Evolutionary conservation across 1,140 invertebrate genomes (phyloP).

Genomic region (Hormaphis cornu): DNA sequence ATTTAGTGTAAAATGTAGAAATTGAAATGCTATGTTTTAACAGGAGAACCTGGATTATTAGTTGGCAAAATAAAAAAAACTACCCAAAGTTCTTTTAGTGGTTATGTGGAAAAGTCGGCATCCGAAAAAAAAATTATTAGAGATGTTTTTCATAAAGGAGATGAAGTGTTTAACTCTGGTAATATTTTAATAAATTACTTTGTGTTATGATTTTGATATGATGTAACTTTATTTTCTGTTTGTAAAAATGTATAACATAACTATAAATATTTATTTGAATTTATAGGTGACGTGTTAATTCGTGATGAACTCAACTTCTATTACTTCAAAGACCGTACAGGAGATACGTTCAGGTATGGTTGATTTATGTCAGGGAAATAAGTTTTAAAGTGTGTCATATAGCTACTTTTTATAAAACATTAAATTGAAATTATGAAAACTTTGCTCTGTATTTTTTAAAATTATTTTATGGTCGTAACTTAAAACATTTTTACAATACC

Average conservation of each 20-base stretch:
- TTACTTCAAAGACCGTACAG: conserved; percentile 91
- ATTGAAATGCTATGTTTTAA: no score
- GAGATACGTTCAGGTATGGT: conserved; percentile 78
- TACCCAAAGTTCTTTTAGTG: conserved; percentile 57
- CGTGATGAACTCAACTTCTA: conserved; percentile 87
- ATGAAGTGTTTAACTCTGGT: conserved; percentile 80
- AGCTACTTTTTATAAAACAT: no score
- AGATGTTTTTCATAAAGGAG: conserved; percentile 78
- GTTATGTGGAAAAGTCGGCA: conserved; percentile 82
- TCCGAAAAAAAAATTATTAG: conserved; percentile 83
- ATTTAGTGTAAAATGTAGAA: no score
- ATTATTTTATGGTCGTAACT: no score
- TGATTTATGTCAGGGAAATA: not conserved
- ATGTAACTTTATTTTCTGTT: not conserved
- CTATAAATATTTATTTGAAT: conserved; percentile 34
- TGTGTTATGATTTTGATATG: not conserved
- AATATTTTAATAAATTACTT: conserved; percentile 33
- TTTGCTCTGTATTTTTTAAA: no score
- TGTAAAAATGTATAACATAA: not conserved
- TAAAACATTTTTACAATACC: no score
- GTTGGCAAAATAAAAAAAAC: conserved; percentile 69
- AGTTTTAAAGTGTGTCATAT: conserved; percentile 11
- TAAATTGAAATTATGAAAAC: no score
- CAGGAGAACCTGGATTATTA: conserved; percentile 61
- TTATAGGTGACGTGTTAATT: conserved; percentile 74